Evolutionary conservation across 2,797 vertebrate genomes (phyloP), one percentile per base, ranked within the genome.

Genomic region (Furcifer pardalis): DNA sequence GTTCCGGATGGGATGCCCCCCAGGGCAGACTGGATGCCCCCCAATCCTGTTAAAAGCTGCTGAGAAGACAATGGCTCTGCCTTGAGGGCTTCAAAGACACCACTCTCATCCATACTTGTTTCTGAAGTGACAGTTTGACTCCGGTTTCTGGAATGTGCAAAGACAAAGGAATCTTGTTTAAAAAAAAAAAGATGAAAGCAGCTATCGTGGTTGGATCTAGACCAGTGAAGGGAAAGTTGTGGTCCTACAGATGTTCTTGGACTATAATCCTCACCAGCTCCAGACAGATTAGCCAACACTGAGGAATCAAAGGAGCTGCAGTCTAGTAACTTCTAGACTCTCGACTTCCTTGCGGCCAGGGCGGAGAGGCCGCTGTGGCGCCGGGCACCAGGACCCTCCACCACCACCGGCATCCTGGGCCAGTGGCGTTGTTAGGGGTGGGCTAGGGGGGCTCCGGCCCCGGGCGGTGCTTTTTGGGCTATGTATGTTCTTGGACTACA

Each of bases 41-140:
- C 97, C 90, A 99, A 94, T 84, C 98, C 97, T 0, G 98, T 98
- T 95, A 99, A 99, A 32, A 99, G 96, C 83, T 98, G 97, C 81
- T 98, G 98, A 0, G 98, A 95, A 84, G 97, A 97, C 0, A 97
- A 92, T 0, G 96, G 89, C 86, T 99, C 98, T 1, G 97, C 97
- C 94, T 99, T 99, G 90, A 99, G 95, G 91, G 98, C 97, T 93
- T 99, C 98, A 4, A 99, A 99, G 76, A 99, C 97, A 0, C 98
- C 97, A 0, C 98, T 96, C 89, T 98, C 98, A 85, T 98, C 98
- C 93, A 98, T 96, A 21, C 97, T 97, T 82, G 97, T 96, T 93
- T 99, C 98, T 0, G 98, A 97, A 88, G 97, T 97, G 83, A 98
- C 95, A 1, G 97, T 97, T 93, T 99, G 98, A 95, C 96, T 98